phyloP scores from a whole-genome alignment of 2,888 invertebrate species.

The Hartigia nigra region DNA sequence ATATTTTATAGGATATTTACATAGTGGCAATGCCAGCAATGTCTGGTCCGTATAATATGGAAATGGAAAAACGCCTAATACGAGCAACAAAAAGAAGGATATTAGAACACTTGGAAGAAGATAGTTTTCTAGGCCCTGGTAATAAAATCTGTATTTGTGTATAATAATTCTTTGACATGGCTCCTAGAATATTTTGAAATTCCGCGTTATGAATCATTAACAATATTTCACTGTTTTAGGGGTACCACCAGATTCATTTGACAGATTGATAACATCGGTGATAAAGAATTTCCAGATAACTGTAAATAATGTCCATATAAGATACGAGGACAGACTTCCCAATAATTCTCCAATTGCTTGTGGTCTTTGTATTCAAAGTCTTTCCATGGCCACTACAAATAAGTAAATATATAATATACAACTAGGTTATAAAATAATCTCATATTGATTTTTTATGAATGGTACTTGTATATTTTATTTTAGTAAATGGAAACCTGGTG shows the following conservation, averaged over 20 bases:
- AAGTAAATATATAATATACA: constrained; percentile 67
- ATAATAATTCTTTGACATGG: neutral
- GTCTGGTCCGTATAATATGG: constrained; percentile 77
- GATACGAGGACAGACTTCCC: constrained; percentile 82
- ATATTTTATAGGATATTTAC: constrained; percentile 72
- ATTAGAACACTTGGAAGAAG: constrained; percentile 75
- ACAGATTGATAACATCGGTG: constrained; percentile 79
- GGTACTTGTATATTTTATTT: constrained; percentile 30
- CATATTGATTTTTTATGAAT: neutral
- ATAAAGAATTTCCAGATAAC: constrained; percentile 85
- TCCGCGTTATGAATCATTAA: neutral
- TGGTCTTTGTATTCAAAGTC: constrained; percentile 80
- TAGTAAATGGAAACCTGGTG: constrained; percentile 82
- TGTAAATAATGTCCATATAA: constrained; percentile 81
- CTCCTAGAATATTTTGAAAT: constrained; percentile 16
- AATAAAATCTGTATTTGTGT: constrained; percentile 13
- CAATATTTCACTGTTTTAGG: constrained; percentile 59
- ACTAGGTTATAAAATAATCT: neutral
- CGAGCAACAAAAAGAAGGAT: constrained; percentile 80
- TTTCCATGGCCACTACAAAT: constrained; percentile 85
- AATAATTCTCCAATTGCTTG: constrained; percentile 77
- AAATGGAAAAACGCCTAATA: constrained; percentile 77
- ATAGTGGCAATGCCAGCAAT: constrained; percentile 82
- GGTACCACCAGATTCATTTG: constrained; percentile 76
- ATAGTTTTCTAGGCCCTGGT: constrained; percentile 67